These are phyloP conservation scores for Wiebesia pumilae DNA, from an alignment of 1,140 invertebrate species.

Conservation along the genomic window DNA sequence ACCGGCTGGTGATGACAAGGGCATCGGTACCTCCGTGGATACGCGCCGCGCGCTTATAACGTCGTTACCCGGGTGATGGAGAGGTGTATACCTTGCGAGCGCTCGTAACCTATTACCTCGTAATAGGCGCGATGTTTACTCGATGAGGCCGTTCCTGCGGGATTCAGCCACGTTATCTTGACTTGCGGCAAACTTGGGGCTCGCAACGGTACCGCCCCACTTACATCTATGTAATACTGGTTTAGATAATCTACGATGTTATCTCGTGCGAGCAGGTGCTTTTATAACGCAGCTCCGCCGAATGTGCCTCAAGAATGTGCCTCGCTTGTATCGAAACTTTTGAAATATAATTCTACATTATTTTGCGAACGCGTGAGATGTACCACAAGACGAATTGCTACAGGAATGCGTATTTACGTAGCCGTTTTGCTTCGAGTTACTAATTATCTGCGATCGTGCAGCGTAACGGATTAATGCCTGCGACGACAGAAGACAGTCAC, in stretches of 20 bases:
- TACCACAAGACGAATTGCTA: no score
- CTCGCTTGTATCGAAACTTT: neutral
- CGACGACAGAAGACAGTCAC: conserved; percentile 31
- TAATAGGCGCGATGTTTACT: no score
- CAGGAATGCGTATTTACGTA: no score
- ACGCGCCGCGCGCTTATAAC: no score
- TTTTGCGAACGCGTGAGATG: neutral
- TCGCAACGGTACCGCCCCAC: neutral
- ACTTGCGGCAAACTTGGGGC: neutral
- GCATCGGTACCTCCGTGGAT: no score
- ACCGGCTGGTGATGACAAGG: conserved; percentile 17
- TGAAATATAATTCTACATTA: neutral
- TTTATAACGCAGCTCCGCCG: neutral
- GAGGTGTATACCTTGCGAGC: no score
- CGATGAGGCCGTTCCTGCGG: neutral
- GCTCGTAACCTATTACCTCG: no score
- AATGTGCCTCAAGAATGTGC: neutral
- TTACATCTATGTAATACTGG: neutral
- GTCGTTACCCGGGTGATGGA: no score
- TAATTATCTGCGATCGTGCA: neutral
- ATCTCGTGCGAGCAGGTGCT: neutral
- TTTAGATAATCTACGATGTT: no score
- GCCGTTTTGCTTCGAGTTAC: neutral
- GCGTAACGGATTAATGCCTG: neutral
- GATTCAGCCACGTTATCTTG: neutral